These are phyloP conservation scores for Sarcophaga variegata DNA, from an alignment of 2,888 invertebrate species.

Conservation along the genomic window DNA sequence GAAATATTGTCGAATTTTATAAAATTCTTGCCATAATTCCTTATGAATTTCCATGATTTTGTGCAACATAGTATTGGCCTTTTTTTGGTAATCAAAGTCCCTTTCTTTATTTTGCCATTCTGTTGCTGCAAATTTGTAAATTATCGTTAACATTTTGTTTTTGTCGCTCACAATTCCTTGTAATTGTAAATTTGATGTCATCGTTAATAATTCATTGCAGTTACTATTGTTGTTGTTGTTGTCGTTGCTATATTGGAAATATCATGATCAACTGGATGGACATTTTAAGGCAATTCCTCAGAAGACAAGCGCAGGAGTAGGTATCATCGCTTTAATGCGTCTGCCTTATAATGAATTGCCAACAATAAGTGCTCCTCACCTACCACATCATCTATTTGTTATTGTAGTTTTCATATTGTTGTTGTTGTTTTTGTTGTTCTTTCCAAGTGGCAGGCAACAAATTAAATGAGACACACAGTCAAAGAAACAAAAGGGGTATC, in stretches of 20 bases:
- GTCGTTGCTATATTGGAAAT: background rate
- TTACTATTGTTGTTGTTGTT: background rate
- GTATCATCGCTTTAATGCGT: background rate
- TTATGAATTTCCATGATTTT: no score
- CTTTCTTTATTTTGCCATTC: background rate
- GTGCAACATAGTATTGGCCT: no score
- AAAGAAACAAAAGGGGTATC: conserved; percentile 12
- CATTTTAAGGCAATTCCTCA: background rate
- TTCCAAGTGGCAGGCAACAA: conserved; percentile 65
- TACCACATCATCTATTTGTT: conserved; percentile 51
- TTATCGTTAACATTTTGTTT: background rate
- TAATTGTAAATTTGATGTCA: background rate
- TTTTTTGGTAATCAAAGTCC: no score
- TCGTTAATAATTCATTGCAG: background rate
- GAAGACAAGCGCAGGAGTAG: conserved; percentile 7
- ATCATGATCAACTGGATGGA: background rate
- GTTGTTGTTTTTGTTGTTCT: conserved; percentile 2
- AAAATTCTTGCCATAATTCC: no score
- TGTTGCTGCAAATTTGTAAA: no score
- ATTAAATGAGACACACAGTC: conserved; percentile 59
- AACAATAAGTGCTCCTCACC: background rate
- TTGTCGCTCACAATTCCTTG: background rate
- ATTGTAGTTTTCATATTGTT: background rate
- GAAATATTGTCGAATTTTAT: no score
- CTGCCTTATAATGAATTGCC: background rate